Conservation (phyloP, 2,888 invertebrate genomes). For the Eumacrocentrus americanus region DNA sequence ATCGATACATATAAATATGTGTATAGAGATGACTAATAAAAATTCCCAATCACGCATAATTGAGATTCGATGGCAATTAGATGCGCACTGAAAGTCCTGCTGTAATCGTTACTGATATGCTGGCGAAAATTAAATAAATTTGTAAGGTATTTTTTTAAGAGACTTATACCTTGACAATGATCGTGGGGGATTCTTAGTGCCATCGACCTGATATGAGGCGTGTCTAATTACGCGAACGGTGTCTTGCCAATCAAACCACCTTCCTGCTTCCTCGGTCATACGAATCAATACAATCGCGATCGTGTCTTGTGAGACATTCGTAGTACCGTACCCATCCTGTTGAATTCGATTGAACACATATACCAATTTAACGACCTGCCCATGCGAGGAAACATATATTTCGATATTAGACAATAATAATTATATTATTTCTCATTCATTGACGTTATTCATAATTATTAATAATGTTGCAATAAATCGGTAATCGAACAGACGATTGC, state of each 20-base stretch:
- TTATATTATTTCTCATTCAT: not conserved
- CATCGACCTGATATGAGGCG: constrained; percentile 58
- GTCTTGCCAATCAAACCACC: constrained; percentile 47
- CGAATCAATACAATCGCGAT: not conserved
- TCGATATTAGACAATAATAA: constrained; percentile 18
- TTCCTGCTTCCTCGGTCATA: constrained; percentile 46
- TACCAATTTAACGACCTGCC: constrained; percentile 36
- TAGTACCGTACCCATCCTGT: constrained; percentile 33
- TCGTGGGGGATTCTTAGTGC: constrained; percentile 33
- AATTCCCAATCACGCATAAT: too few relatives aligned
- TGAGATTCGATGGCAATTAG: too few relatives aligned
- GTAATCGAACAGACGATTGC: too few relatives aligned
- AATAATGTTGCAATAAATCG: not conserved
- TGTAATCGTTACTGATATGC: too few relatives aligned
- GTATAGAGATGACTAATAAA: too few relatives aligned
- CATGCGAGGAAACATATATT: constrained; percentile 33
- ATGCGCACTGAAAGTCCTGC: too few relatives aligned
- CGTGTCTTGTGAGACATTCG: constrained; percentile 4
- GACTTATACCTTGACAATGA: not conserved
- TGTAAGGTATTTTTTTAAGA: too few relatives aligned
- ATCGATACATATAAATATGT: too few relatives aligned
- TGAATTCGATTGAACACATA: constrained; percentile 25
- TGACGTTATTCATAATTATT: not conserved
- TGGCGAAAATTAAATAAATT: too few relatives aligned
- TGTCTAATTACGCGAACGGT: constrained; percentile 58